A percentile compares a stretch with the other conserved stretches of the same genome.
Evolutionary conservation across 2,797 vertebrate species (phyloP).

Genomic region (Paratrypauchen microcephalus): DNA sequence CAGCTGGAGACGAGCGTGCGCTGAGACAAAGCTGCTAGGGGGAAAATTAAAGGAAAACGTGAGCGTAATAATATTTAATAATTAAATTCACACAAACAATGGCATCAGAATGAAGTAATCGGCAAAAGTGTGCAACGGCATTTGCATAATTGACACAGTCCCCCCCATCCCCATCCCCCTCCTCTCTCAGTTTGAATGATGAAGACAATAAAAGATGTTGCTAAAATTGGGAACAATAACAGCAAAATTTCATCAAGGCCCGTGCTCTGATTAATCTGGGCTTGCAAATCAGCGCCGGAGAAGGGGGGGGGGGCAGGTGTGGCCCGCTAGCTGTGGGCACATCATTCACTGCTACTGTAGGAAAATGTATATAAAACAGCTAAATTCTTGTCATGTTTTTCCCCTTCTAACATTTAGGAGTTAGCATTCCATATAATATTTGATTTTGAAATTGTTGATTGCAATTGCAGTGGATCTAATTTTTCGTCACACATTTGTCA

Average conservation of each 20-base stretch:
- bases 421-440: no score
- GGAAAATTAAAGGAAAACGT: conserved; percentile 91
- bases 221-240: conserved; percentile 99
- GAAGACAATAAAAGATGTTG: conserved; percentile 99
- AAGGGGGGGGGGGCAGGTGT: conserved; percentile 72
- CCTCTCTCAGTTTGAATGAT: conserved; percentile 84
- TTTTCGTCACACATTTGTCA: no score
- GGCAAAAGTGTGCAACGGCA: conserved; percentile 93
- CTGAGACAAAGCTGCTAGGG: conserved; percentile 87
- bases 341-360: no score
- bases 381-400: no score
- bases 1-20: conserved; percentile 92
- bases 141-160: conserved; percentile 98
- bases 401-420: no score
- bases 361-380: no score
- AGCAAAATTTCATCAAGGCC: conserved; percentile 99
- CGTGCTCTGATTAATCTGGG: conserved; percentile 97
- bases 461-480: no score
- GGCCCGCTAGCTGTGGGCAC: conserved; percentile 55
- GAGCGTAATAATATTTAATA: conserved; percentile 98
- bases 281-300: conserved; percentile 94
- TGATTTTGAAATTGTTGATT: no score
- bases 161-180: conserved; percentile 3
- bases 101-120: conserved; percentile 93
- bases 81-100: conserved; percentile 98